Percentiles rank a stretch among this genome's conserved stretches.
Conservation (phyloP, 2,113 vertebrate genomes). For the Clarias macrocephalus region DNA sequence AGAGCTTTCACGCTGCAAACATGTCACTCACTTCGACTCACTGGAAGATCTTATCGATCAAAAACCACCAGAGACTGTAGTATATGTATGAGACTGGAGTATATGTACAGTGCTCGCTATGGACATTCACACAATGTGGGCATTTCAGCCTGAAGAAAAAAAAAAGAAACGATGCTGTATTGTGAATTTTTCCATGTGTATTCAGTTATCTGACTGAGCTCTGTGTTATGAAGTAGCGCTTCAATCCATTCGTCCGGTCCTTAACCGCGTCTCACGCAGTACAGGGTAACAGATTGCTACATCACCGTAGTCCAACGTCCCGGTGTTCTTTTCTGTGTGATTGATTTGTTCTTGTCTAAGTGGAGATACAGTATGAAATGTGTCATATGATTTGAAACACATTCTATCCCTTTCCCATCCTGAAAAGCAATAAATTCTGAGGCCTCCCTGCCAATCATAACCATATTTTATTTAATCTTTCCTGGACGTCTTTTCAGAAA, state of each 20-base stretch:
- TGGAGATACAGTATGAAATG: conserved; percentile 10
- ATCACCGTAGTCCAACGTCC: background rate
- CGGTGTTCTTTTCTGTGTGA: background rate
- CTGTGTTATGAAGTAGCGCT: background rate
- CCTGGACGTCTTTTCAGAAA: conserved; percentile 18
- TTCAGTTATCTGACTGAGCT: conserved; percentile 12
- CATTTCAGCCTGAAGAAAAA: background rate
- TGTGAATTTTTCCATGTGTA: conserved; percentile 6
- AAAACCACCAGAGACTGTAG: background rate
- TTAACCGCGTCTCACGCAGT: conserved; percentile 3
- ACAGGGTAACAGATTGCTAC: background rate
- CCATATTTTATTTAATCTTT: conserved; percentile 22
- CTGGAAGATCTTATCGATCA: conserved; percentile 51
- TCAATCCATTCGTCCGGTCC: background rate
- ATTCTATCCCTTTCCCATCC: conserved; percentile 11
- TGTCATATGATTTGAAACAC: conserved; percentile 15
- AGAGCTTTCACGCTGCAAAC: conserved; percentile 56
- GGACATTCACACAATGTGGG: background rate
- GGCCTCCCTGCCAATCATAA: conserved; percentile 37
- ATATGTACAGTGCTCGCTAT: background rate
- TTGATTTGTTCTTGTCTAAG: conserved; percentile 15
- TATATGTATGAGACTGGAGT: background rate
- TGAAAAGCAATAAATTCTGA: conserved; percentile 29
- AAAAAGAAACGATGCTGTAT: conserved; percentile 3
- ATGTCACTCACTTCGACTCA: conserved; percentile 40